Conservation (phyloP, 1,140 invertebrate species). For the Panagrolaimus sp. region DNA sequence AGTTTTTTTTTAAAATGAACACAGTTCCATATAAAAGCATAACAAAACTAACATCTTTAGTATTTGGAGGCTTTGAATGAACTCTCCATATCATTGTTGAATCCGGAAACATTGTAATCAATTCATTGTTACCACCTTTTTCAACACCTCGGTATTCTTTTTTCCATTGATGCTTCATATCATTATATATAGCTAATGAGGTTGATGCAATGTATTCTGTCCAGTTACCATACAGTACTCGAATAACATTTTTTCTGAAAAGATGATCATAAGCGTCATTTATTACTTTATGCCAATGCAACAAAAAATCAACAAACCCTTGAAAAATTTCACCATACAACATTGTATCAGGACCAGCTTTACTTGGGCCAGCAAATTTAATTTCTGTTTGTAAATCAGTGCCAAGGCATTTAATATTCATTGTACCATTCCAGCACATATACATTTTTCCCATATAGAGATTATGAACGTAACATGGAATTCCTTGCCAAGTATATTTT, state of each 20-base stretch:
- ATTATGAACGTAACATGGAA: slow-evolving; percentile 91
- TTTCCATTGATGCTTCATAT: slow-evolving; percentile 10
- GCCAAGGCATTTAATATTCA: neutral
- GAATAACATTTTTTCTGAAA: slow-evolving; percentile 13
- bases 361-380: slow-evolving; percentile 9
- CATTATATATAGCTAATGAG: neutral
- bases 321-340: slow-evolving; percentile 9
- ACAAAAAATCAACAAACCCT: neutral
- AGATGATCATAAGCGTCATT: no score
- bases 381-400: neutral
- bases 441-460: slow-evolving; percentile 91
- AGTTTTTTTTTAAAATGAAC: no score
- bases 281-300: neutral
- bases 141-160: neutral
- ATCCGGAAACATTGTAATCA: neutral
- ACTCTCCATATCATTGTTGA: neutral
- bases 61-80: neutral
- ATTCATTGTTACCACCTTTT: neutral
- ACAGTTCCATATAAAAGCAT: no score
- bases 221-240: slow-evolving; percentile 14
- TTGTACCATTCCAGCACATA: slow-evolving; percentile 73
- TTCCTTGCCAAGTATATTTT: slow-evolving; percentile 87
- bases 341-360: neutral
- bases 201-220: neutral
- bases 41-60: slow-evolving; percentile 3